These are phyloP conservation scores for Lagocephalus sceleratus DNA, from an alignment of 2,797 vertebrate genomes.

Conservation along the genomic window DNA sequence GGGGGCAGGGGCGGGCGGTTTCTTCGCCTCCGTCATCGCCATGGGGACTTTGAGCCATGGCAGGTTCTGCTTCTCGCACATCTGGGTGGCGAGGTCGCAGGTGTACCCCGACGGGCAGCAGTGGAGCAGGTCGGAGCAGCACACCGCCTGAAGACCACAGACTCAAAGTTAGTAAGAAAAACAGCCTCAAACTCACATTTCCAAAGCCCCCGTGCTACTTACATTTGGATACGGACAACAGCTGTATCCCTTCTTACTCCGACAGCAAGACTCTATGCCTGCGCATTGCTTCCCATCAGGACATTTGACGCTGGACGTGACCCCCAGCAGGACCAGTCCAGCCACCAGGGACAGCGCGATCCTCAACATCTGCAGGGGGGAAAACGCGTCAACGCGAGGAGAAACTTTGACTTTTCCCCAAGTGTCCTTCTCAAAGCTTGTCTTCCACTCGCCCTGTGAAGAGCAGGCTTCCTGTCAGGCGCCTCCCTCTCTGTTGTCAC, in stretches of 20 bases:
- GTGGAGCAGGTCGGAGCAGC: conserved; percentile 67
- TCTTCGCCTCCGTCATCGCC: conserved; percentile 31
- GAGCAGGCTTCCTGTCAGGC: conserved; percentile 6
- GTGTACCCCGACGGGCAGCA: conserved; percentile 67
- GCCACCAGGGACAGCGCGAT: conserved; percentile 55
- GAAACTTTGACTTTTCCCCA: too few relatives aligned
- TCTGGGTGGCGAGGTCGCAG: conserved; percentile 43
- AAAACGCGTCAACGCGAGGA: neutral
- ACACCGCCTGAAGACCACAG: conserved; percentile 60
- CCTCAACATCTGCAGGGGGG: conserved; percentile 70
- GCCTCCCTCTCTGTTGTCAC: neutral
- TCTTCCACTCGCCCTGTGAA: too few relatives aligned
- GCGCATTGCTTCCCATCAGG: conserved; percentile 56
- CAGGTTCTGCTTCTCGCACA: conserved; percentile 48
- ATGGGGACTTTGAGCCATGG: conserved; percentile 45
- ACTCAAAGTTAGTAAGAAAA: neutral
- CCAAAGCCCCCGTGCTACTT: conserved; percentile 7
- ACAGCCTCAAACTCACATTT: neutral
- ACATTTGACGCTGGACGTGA: conserved; percentile 52
- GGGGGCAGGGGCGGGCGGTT: neutral
- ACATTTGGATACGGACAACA: conserved; percentile 71
- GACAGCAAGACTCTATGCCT: conserved; percentile 60
- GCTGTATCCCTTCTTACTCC: conserved; percentile 36
- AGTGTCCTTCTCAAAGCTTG: too few relatives aligned
- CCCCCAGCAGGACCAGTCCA: conserved; percentile 22